Evolutionary conservation across 2,113 vertebrate genomes (phyloP).

Genomic region (Lampris megalopsis): DNA sequence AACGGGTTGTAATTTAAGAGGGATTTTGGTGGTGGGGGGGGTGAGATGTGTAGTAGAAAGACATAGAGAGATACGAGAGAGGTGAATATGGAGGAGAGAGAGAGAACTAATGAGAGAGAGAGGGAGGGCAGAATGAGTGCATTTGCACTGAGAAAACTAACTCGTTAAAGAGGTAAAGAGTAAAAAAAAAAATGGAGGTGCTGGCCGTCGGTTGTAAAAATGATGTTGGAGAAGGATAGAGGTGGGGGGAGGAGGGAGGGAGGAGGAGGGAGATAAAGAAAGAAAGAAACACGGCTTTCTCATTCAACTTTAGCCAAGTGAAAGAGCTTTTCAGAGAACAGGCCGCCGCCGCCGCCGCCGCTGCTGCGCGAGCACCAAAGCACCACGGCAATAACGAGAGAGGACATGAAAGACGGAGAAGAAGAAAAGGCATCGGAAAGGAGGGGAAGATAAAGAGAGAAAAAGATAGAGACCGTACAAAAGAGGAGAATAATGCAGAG

Average conservation of each 20-base stretch:
- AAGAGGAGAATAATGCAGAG: not conserved
- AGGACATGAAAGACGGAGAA: not conserved
- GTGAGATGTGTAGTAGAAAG: too few species aligned
- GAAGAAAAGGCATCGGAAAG: not conserved
- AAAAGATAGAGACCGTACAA: not conserved
- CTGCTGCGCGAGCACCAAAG: not conserved
- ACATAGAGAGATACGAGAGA: too few species aligned
- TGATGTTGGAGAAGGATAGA: too few species aligned
- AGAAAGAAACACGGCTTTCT: not conserved
- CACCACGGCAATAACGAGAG: not conserved
- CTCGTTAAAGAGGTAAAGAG: too few species aligned
- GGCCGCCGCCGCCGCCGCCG: not conserved
- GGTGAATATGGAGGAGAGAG: not conserved
- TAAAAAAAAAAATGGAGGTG: too few species aligned
- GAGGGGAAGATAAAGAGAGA: slow-evolving; percentile 8
- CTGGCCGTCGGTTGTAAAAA: too few species aligned
- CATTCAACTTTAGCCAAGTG: slow-evolving; percentile 23
- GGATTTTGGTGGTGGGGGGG: too few species aligned
- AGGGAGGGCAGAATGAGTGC: too few species aligned
- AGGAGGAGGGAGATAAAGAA: not conserved
- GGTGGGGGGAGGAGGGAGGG: not conserved
- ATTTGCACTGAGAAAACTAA: too few species aligned
- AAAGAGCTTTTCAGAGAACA: slow-evolving; percentile 24
- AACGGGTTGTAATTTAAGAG: too few species aligned
- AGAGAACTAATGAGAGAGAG: not conserved